Evolutionary conservation across 1,140 invertebrate species (phyloP).

Genomic region (Polypedilum vanderplanki): DNA sequence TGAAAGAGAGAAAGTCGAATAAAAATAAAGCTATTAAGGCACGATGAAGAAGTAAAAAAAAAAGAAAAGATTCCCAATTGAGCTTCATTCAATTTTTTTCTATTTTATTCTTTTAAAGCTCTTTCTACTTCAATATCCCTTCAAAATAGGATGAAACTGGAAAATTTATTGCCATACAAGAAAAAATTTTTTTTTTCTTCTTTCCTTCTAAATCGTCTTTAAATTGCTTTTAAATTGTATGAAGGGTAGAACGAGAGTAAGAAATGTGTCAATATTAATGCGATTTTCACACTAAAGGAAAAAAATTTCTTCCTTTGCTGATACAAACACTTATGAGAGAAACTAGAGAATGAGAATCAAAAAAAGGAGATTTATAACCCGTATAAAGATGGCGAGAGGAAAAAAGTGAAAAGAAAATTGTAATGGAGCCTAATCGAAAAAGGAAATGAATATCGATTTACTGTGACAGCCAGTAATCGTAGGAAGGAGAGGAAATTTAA

Average conservation of each 20-base stretch:
- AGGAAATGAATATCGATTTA: constrained; percentile 8
- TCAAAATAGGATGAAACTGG: neutral
- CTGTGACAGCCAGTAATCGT: neutral
- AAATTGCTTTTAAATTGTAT: constrained; percentile 3
- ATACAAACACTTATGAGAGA: neutral
- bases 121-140: neutral
- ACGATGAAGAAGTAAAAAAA: too few relatives aligned
- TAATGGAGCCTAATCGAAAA: neutral
- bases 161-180: neutral
- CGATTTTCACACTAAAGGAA: neutral
- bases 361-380: neutral
- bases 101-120: neutral
- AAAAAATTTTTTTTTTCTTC: neutral
- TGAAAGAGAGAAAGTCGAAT: neutral
- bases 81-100: neutral
- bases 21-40: neutral
- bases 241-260: neutral
- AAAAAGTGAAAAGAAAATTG: neutral
- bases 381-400: too few relatives aligned
- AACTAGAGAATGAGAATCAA: neutral
- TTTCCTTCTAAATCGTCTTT: neutral
- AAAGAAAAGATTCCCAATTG: neutral
- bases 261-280: neutral
- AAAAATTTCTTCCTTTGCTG: neutral
- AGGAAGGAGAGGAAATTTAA: neutral